phyloP scores from a whole-genome alignment of 2,797 vertebrate genomes.

The Sebastes hopkinsi region DNA sequence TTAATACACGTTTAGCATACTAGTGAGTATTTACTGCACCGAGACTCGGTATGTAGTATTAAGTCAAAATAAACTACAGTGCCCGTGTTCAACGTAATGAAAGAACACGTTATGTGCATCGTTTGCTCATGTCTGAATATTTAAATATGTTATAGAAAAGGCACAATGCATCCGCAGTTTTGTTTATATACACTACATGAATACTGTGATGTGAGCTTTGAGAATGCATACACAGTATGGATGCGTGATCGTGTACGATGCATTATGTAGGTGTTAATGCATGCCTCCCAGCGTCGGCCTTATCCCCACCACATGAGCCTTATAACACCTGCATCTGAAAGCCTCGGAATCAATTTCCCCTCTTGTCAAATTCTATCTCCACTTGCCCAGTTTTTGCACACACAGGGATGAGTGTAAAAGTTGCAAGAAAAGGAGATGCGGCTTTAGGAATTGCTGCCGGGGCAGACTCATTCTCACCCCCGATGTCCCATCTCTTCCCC shows the following conservation, averaged over 20 bases:
- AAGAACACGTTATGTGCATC: not conserved
- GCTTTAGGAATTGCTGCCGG: conserved; percentile 58
- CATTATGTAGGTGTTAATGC: conserved; percentile 55
- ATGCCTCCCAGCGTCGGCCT: conserved; percentile 29
- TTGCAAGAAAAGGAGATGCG: conserved; percentile 45
- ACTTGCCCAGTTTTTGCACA: conserved; percentile 56
- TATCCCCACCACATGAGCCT: conserved; percentile 29
- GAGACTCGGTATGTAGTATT: not conserved
- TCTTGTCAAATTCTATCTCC: conserved; percentile 68
- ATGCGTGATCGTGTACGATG: conserved; percentile 22
- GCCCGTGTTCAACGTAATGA: not conserved
- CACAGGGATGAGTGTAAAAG: conserved; percentile 57
- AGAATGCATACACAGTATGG: not conserved
- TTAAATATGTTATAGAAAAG: not conserved
- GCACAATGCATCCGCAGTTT: not conserved
- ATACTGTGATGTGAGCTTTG: conserved; percentile 8
- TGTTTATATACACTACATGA: not conserved
- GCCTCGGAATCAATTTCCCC: conserved; percentile 69
- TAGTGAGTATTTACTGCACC: not conserved
- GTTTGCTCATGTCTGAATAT: conserved; percentile 14
- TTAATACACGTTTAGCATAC: not conserved
- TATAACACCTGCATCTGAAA: conserved; percentile 62
- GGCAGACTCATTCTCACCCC: conserved; percentile 63
- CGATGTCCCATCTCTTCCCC: conserved; percentile 36
- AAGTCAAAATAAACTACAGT: not conserved